Evolutionary conservation across 1,140 invertebrate genomes (phyloP), one percentile per base, ranked within the genome.

Genomic region (Adelges cooleyi): DNA sequence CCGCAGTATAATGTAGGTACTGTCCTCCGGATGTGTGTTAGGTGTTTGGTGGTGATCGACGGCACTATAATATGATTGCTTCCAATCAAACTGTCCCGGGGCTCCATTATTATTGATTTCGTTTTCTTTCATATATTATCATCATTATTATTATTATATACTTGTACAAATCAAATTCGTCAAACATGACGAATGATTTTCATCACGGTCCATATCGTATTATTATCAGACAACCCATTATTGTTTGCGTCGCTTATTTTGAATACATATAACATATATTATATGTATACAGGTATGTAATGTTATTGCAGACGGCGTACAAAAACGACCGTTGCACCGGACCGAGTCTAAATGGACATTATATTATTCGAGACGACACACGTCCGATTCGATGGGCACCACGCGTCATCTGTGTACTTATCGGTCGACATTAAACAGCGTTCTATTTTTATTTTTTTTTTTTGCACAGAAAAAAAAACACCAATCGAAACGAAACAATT

Each of bases 151-250:
- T 15, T 40, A 2, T 54, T 42, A n/a, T 42, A 40, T 25, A 42
- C 40, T 25, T 18, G 9, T 33, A 62, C 56, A 62, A 59, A 59
- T 59, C 56, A 62, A 62, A 62, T 62, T 62, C 56, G 56, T 62
- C 56, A 59, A 59, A 59, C 54, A 59, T 46, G 56, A 62, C 56
- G 56, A 59, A 59, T 46, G 25, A 40, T 27, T 48, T 62, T 48
- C 42, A 48, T 62, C 54, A 46, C 56, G 42, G 40, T 42, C 17
- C 6, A 42, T 54, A 53, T 20, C 10, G 29, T 11, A 33, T 6
- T 33, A 33, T 6, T 33, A 33, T 33, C 29, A 6, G n/a, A n/a
- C 29, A 33, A 6, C 29, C 11, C 29, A 11, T 33, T 33, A n/a
- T 15, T 56, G 53, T 56, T 33, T 23, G 38, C 25, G 23, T 42